phyloP scores from a whole-genome alignment of 2,113 vertebrate genomes.

The Vombatus ursinus region DNA sequence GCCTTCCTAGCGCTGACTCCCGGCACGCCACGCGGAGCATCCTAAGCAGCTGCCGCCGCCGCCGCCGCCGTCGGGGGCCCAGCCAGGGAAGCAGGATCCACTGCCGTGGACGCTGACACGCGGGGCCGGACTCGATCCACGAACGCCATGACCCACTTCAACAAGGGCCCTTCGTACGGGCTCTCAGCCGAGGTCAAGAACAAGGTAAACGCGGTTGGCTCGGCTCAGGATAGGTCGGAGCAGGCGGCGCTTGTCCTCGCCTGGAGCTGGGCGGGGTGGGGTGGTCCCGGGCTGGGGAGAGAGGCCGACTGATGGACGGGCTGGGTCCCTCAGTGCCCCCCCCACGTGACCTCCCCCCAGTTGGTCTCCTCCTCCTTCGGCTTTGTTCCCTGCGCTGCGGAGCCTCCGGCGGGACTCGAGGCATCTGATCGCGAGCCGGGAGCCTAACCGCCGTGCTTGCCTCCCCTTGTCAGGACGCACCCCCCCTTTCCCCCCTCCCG shows the following conservation, averaged over 20 bases:
- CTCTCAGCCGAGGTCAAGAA: conserved; percentile 95
- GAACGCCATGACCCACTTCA: conserved; percentile 91
- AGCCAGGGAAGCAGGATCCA: conserved; percentile 11
- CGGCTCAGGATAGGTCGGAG: neutral
- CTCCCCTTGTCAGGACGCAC: no score
- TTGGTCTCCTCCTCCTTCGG: neutral
- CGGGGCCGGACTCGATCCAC: neutral
- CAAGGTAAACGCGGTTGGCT: conserved; percentile 84
- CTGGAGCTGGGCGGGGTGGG: neutral
- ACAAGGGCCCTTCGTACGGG: conserved; percentile 95
- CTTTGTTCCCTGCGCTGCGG: conserved; percentile 64
- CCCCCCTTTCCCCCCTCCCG: neutral
- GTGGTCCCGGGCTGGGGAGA: neutral
- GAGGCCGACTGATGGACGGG: conserved; percentile 17
- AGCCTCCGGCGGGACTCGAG: neutral
- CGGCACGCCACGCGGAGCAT: conserved; percentile 9
- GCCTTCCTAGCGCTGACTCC: neutral
- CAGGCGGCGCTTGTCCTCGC: conserved; percentile 4
- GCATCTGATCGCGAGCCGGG: neutral
- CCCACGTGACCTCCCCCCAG: neutral
- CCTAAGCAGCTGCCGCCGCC: conserved; percentile 38
- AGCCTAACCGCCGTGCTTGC: neutral
- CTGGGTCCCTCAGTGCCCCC: neutral
- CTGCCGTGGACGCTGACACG: neutral
- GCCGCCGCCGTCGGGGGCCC: conserved; percentile 33